phyloP scores from a whole-genome alignment of 2,888 invertebrate genomes.

The Neocrepidodera transversa region DNA sequence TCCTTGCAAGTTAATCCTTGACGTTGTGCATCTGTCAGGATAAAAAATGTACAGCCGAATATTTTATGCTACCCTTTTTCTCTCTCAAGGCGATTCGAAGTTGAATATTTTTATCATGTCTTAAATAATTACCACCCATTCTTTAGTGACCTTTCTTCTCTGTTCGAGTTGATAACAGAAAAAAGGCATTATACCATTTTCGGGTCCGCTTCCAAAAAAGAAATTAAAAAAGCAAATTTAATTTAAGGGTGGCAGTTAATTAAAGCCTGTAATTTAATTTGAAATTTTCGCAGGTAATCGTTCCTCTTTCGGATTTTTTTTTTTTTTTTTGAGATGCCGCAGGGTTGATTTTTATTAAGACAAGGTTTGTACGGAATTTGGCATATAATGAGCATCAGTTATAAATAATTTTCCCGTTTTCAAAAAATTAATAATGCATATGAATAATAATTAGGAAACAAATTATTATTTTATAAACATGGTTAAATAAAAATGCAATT shows the following conservation, averaged over 20 bases:
- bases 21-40: slow-evolving; percentile 10
- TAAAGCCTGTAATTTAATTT: slow-evolving; percentile 35
- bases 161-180: slow-evolving; percentile 25
- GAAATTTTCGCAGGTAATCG: slow-evolving; percentile 36
- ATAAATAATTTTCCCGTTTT: too few species aligned
- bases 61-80: slow-evolving; percentile 16
- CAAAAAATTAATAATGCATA: too few species aligned
- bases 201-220: slow-evolving; percentile 18
- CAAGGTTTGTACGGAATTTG: slow-evolving; percentile 16
- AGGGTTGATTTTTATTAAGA: slow-evolving; percentile 13
- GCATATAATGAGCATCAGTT: slow-evolving; percentile 15
- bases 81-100: slow-evolving; percentile 14
- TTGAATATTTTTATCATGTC: slow-evolving; percentile 27
- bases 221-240: slow-evolving; percentile 37
- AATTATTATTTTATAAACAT: too few species aligned
- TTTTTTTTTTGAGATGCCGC: slow-evolving; percentile 9
- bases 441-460: too few species aligned
- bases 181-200: slow-evolving; percentile 27
- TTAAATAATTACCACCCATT: slow-evolving; percentile 23
- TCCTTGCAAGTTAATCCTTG: slow-evolving; percentile 5
- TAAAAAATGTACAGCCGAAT: slow-evolving; percentile 12
- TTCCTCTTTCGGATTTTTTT: slow-evolving; percentile 20
- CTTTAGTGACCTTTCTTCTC: slow-evolving; percentile 20
- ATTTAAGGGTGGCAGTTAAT: slow-evolving; percentile 33
- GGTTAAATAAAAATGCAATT: too few species aligned